These are phyloP conservation scores for Oconnorella tubifera DNA, from an alignment of 2,888 invertebrate genomes.

Conservation along the genomic window DNA sequence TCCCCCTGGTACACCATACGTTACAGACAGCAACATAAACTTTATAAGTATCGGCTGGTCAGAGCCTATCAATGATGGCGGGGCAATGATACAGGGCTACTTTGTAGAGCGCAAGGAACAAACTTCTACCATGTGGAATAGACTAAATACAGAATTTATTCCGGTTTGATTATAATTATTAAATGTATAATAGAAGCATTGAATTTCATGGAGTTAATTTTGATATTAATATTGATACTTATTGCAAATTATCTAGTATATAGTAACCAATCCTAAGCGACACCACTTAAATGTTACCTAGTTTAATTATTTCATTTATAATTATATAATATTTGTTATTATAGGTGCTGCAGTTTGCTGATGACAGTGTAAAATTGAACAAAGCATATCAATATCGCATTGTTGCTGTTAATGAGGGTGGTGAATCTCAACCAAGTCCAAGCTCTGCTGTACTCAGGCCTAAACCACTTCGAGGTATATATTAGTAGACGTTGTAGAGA, in stretches of 20 bases:
- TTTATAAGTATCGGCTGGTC: conserved; percentile 4
- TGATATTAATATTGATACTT: too few species aligned
- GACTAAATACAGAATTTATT: neutral
- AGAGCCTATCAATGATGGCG: conserved; percentile 3
- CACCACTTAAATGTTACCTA: too few species aligned
- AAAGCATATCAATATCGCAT: conserved; percentile 9
- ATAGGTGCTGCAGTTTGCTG: conserved; percentile 4
- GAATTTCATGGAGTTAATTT: too few species aligned
- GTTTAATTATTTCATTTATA: too few species aligned
- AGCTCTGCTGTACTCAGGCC: neutral
- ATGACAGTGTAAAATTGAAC: conserved; percentile 10
- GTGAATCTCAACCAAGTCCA: neutral
- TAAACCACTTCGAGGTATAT: conserved; percentile 7
- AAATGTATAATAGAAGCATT: neutral
- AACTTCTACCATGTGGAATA: conserved; percentile 2
- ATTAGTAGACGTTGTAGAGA: neutral
- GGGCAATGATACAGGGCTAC: conserved; percentile 6
- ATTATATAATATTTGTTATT: neutral
- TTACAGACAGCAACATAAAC: neutral
- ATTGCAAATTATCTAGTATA: too few species aligned
- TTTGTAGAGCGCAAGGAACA: conserved; percentile 12
- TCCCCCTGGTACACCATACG: neutral
- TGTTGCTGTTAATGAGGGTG: conserved; percentile 11
- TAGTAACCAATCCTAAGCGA: too few species aligned
- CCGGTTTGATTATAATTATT: neutral